Evolutionary conservation across 2,888 invertebrate genomes (phyloP).

Genomic region (Lasiommata megera): DNA sequence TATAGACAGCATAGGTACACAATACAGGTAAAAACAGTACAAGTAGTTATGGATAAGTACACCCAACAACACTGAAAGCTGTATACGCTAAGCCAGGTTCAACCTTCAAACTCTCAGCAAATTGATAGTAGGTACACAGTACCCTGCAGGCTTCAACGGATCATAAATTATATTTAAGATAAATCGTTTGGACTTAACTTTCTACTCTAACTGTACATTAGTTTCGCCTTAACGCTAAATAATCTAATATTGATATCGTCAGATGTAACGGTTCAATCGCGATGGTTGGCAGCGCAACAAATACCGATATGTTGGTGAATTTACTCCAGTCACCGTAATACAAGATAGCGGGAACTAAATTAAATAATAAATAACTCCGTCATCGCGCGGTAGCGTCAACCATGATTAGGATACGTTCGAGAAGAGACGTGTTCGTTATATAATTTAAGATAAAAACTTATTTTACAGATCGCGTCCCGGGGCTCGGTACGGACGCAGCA

Average conservation of each 20-base stretch:
- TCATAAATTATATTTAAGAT: constrained; percentile 73
- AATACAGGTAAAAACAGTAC: constrained; percentile 49
- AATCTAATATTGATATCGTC: constrained; percentile 79
- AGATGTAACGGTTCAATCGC: constrained; percentile 63
- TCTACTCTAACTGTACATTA: constrained; percentile 83
- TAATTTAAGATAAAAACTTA: constrained; percentile 36
- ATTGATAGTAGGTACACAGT: constrained; percentile 65
- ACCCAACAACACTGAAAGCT: constrained; percentile 73
- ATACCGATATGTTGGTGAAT: constrained; percentile 69
- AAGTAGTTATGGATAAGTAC: constrained; percentile 54
- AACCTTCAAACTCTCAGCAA: constrained; percentile 59
- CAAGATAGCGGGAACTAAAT: constrained; percentile 60
- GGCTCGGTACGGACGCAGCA: constrained; percentile 70
- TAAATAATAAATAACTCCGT: constrained; percentile 57
- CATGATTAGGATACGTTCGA: constrained; percentile 58
- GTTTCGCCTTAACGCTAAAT: constrained; percentile 82
- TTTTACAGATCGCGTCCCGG: constrained; percentile 56
- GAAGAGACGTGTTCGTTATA: constrained; percentile 38
- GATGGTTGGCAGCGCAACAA: constrained; percentile 63
- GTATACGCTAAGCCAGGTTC: constrained; percentile 68
- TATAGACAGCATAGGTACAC: constrained; percentile 45
- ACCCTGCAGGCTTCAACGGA: constrained; percentile 66
- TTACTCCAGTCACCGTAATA: constrained; percentile 64
- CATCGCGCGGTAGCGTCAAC: constrained; percentile 69
- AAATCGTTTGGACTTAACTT: constrained; percentile 79